These are phyloP conservation scores for Apostichopus californicus DNA, from an alignment of 35 echinoderm and acorn worm species.

Conservation along the genomic window DNA sequence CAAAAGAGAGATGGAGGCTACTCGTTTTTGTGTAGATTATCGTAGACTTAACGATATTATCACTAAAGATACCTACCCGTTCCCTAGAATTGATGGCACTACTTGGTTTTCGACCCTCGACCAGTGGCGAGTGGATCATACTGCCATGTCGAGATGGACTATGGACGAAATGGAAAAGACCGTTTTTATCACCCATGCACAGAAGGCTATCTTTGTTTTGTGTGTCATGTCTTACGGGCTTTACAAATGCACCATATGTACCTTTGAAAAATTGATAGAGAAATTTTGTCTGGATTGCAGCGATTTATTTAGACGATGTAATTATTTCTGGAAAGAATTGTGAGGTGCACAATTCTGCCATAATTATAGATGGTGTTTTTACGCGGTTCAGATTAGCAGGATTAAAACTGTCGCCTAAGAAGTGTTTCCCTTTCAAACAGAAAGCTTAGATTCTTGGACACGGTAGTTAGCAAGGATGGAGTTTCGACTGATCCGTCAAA, in stretches of 20 bases:
- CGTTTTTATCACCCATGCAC: neutral
- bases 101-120: too few species aligned
- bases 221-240: constrained; percentile 25
- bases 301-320: neutral
- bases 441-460: constrained; percentile 24
- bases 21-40: too few species aligned
- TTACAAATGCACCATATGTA: neutral
- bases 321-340: neutral
- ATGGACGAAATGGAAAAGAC: too few species aligned
- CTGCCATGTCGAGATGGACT: too few species aligned
- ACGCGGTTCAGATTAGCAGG: neutral
- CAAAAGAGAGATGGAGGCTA: too few species aligned
- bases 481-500: constrained; percentile 37
- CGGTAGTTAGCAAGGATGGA: neutral
- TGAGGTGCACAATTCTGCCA: neutral
- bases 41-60: too few species aligned
- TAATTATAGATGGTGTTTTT: neutral
- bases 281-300: constrained; percentile 21
- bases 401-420: constrained; percentile 37
- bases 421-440: constrained; percentile 11
- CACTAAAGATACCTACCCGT: too few species aligned
- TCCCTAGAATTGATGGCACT: too few species aligned
- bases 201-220: constrained; percentile 7
- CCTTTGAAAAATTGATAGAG: constrained; percentile 25
- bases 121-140: too few species aligned